Conservation (phyloP, 2,888 invertebrate species). For the Aphodius granarius region DNA sequence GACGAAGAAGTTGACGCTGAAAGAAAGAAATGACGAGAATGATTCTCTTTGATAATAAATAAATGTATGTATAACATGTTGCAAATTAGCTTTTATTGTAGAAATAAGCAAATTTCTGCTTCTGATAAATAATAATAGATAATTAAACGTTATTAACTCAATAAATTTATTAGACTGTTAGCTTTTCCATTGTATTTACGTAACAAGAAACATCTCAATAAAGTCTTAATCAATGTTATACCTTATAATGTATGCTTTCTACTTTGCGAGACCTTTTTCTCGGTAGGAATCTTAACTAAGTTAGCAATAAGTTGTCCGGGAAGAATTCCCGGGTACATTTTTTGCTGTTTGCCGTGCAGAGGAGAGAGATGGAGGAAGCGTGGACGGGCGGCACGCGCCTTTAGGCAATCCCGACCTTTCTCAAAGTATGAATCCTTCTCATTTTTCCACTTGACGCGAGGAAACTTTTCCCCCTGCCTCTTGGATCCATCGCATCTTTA, state of each 20-base stretch:
- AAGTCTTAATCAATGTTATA: neutral
- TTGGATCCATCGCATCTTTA: neutral
- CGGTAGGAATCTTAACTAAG: neutral
- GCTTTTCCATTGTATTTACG: neutral
- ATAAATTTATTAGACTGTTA: neutral
- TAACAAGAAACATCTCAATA: neutral
- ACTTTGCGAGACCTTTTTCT: neutral
- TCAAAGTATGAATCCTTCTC: conserved; percentile 22
- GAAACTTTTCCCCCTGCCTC: conserved; percentile 17
- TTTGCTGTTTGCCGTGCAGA: neutral
- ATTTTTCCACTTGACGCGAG: conserved; percentile 23
- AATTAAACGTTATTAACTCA: neutral
- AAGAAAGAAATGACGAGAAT: conserved; percentile 20
- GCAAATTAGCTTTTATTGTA: neutral
- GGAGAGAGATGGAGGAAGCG: conserved; percentile 9
- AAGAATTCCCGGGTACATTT: neutral
- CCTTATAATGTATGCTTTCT: neutral
- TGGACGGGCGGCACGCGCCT: conserved; percentile 15
- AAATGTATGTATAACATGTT: neutral
- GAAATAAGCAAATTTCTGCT: too few species aligned
- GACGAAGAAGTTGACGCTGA: conserved; percentile 41
- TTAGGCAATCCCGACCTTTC: conserved; percentile 18
- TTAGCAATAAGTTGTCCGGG: neutral
- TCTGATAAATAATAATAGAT: too few species aligned
- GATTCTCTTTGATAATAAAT: conserved; percentile 3